These are phyloP conservation scores for Polydrusus tereticollis DNA, from an alignment of 2,888 invertebrate species.

Conservation along the genomic window DNA sequence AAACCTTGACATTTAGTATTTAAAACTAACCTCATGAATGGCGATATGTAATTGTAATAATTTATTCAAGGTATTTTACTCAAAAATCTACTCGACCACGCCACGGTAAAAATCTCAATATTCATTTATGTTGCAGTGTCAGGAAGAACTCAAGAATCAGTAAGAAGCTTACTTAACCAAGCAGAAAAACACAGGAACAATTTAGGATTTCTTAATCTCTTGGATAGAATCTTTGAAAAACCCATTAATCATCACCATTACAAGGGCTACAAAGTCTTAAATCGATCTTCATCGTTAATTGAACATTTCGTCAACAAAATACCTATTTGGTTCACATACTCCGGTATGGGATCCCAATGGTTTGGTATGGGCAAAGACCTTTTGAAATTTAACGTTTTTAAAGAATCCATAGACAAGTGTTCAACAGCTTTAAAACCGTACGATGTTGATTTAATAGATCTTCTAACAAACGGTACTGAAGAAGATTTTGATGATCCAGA, in stretches of 20 bases:
- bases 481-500: slow-evolving; percentile 68
- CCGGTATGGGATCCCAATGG: slow-evolving; percentile 85
- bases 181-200: slow-evolving; percentile 73
- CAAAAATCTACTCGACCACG: too few species aligned
- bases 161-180: slow-evolving; percentile 73
- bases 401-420: slow-evolving; percentile 73
- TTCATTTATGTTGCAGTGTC: too few species aligned
- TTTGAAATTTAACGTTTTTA: slow-evolving; percentile 78
- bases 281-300: background rate
- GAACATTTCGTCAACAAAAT: slow-evolving; percentile 49
- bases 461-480: slow-evolving; percentile 68
- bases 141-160: slow-evolving; percentile 82
- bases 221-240: slow-evolving; percentile 75
- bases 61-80: too few species aligned
- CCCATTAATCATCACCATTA: slow-evolving; percentile 79
- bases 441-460: slow-evolving; percentile 69
- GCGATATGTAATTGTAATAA: too few species aligned
- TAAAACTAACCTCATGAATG: too few species aligned
- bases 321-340: slow-evolving; percentile 78
- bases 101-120: too few species aligned
- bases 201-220: slow-evolving; percentile 77
- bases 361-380: slow-evolving; percentile 76
- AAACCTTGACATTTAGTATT: too few species aligned
- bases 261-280: slow-evolving; percentile 76
- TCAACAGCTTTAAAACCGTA: slow-evolving; percentile 68